These are phyloP conservation scores for Acrobasis suavella DNA, from an alignment of 2,888 invertebrate species.

Conservation along the genomic window DNA sequence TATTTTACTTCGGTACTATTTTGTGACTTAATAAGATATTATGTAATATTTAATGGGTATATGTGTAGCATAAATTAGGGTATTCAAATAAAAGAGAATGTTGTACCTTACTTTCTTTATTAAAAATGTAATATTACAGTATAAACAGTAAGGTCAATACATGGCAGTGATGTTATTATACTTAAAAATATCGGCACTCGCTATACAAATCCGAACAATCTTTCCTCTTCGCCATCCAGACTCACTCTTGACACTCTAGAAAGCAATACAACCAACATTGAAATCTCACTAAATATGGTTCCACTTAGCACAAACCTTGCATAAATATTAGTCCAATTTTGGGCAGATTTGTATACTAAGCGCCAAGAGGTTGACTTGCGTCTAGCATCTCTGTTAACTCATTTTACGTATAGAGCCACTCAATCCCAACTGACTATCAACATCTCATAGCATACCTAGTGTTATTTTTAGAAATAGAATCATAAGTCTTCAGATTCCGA, in stretches of 20 bases:
- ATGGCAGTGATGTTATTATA: constrained; percentile 80
- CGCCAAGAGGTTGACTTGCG: not conserved
- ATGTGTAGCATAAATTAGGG: not conserved
- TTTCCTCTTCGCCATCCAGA: constrained; percentile 42
- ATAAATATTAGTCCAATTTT: constrained; percentile 2
- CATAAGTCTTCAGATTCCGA: not conserved
- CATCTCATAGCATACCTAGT: too few relatives aligned
- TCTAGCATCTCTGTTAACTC: not conserved
- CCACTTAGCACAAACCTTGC: constrained; percentile 29
- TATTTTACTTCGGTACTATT: not conserved
- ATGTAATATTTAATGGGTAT: too few relatives aligned
- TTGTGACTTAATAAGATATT: too few relatives aligned
- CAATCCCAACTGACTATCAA: not conserved
- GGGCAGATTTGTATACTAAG: not conserved
- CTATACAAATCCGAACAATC: constrained; percentile 61
- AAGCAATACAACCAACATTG: constrained; percentile 65
- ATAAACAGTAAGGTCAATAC: constrained; percentile 81
- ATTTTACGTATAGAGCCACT: not conserved
- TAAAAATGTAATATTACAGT: constrained; percentile 78
- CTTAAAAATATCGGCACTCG: constrained; percentile 68
- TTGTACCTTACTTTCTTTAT: constrained; percentile 67
- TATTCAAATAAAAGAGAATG: constrained; percentile 26
- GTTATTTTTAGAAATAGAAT: too few relatives aligned
- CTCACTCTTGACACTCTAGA: constrained; percentile 50
- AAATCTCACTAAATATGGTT: constrained; percentile 60